phyloP scores from a whole-genome alignment of 37 sponge, comb jelly and placozoan species.

The Chondrilla cf. caribensis region DNA sequence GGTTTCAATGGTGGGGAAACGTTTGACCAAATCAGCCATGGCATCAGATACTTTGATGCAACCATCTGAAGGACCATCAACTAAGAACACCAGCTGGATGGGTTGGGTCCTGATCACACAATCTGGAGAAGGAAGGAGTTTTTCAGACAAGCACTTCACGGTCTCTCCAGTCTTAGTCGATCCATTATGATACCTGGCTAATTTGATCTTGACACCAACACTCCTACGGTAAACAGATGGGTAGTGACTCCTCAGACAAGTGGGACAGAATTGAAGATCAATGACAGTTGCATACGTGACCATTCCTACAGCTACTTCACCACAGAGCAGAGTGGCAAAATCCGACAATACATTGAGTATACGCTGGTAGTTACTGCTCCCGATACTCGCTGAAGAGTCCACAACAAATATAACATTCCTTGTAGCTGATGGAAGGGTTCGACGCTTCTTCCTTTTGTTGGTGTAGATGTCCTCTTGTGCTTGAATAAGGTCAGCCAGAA shows the following conservation, averaged over 20 bases:
- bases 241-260: constrained; percentile 3
- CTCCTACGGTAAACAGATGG: neutral
- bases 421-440: neutral
- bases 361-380: neutral
- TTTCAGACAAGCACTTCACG: constrained; percentile 16
- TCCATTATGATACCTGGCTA: neutral
- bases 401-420: constrained; percentile 10
- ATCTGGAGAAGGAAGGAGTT: constrained; percentile 24
- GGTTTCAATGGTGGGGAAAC: constrained; percentile 13
- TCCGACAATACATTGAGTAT: neutral
- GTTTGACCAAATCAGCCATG: neutral
- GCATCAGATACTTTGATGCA: neutral
- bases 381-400: constrained; percentile 17
- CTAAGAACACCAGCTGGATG: constrained; percentile 16
- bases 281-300: neutral
- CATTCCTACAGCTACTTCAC: neutral
- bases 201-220: neutral
- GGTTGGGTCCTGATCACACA: neutral
- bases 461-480: neutral
- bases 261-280: constrained; percentile 19
- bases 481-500: constrained; percentile 5
- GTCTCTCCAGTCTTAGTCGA: constrained; percentile 10
- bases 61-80: neutral
- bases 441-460: neutral
- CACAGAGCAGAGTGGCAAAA: constrained; percentile 11